A percentile compares a stretch with the other conserved stretches of the same genome.
phyloP scores from a whole-genome alignment of 2,888 invertebrate species.

The Stenodera caucasica region DNA sequence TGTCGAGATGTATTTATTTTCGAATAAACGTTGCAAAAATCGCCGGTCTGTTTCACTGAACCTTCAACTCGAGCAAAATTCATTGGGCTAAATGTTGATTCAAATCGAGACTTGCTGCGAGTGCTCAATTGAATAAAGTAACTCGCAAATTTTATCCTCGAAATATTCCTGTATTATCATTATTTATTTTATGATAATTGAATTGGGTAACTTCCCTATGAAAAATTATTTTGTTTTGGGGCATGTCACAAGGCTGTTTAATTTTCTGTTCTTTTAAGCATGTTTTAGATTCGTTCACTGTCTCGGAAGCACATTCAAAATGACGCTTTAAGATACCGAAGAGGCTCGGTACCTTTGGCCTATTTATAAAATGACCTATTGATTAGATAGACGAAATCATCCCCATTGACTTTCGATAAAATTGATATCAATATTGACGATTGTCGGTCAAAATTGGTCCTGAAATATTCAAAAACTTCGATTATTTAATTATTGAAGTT shows the following conservation, averaged over 20 bases:
- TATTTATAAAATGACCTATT: not conserved
- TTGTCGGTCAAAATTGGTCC: too few species aligned
- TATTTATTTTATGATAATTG: too few species aligned
- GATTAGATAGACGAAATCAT: not conserved
- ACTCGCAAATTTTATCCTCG: too few species aligned
- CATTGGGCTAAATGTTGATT: too few species aligned
- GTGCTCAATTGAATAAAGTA: too few species aligned
- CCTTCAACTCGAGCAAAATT: not conserved
- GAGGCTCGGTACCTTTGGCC: not conserved
- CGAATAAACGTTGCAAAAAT: slow-evolving; percentile 28
- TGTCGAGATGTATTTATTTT: slow-evolving; percentile 30
- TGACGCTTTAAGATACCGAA: not conserved
- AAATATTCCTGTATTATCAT: too few species aligned
- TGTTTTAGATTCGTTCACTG: not conserved
- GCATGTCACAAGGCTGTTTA: not conserved
- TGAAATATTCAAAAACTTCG: too few species aligned
- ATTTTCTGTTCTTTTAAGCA: not conserved
- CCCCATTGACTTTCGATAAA: too few species aligned
- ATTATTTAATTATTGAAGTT: too few species aligned
- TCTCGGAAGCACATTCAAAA: not conserved
- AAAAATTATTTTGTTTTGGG: not conserved
- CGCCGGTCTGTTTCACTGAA: not conserved
- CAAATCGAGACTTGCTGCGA: too few species aligned
- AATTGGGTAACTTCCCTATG: too few species aligned
- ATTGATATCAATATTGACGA: too few species aligned